Conservation (phyloP, 2,113 vertebrate genomes). For the Dendropsophus ebraccatus region DNA sequence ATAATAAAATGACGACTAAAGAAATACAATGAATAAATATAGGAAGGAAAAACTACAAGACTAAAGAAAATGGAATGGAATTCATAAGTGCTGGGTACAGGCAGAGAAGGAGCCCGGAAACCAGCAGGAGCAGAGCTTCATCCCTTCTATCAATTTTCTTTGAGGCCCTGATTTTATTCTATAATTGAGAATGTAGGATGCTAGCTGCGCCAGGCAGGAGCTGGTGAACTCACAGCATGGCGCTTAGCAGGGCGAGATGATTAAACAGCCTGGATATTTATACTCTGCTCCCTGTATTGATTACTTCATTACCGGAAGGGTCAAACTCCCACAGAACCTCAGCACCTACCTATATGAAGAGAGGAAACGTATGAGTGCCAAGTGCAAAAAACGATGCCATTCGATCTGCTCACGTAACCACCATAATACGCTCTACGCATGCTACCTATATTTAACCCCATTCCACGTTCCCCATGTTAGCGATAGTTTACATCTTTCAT, state of each 20-base stretch:
- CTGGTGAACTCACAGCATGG: constrained; percentile 39
- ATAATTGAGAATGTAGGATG: constrained; percentile 36
- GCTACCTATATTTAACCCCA: neutral
- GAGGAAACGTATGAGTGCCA: neutral
- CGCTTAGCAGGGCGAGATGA: constrained; percentile 22
- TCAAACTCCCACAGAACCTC: neutral
- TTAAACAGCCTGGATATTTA: constrained; percentile 46
- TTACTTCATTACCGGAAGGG: constrained; percentile 25
- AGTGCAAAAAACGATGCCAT: neutral
- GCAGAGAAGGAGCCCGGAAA: neutral
- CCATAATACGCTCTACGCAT: neutral
- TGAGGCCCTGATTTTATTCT: constrained; percentile 32
- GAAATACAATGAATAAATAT: neutral
- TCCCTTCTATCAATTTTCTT: constrained; percentile 35
- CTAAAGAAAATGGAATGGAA: neutral
- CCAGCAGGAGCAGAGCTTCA: neutral
- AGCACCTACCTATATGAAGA: neutral
- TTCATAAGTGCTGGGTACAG: neutral
- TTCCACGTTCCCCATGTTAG: neutral
- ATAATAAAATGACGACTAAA: neutral
- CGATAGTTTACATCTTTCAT: neutral
- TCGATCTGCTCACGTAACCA: neutral
- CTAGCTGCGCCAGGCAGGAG: constrained; percentile 31
- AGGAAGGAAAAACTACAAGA: neutral
- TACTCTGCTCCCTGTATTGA: constrained; percentile 36